Evolutionary conservation across 2,797 vertebrate species (phyloP), one percentile per base, ranked within the genome.

Genomic region (Columba guinea): DNA sequence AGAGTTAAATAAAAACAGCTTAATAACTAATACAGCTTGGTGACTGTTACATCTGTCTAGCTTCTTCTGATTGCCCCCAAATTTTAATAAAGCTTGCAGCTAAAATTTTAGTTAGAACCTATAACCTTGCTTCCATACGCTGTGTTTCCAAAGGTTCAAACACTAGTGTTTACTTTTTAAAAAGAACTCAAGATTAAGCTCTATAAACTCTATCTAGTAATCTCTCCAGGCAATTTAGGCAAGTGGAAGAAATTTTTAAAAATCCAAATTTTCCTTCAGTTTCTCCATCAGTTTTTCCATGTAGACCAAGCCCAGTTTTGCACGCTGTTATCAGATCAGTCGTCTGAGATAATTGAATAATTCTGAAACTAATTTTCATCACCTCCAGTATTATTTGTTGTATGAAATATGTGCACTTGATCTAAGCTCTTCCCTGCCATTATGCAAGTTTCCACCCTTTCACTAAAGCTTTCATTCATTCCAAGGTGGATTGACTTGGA

Each of bases 1-100:
- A 87, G 26, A 92, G 28, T 64, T 76, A 82, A 94, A 75, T 44
- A 78, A 78, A 73, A 94, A 4, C 86, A 95, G 81, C 62, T 84
- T 84, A 46, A n/a, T 84, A 79, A 63, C 41, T 35, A 68, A 62
- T 23, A 86, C 6, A 67, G 28, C 24, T 60, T 63, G 10, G 6
- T 69, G 44, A 84, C 76, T 76, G n/a, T 51, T 69, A 34, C 44
- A 46, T 46, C 19, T 0, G 3, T 35, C 44, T 80, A 35, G 48
- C n/a, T 51, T 84, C 64, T 53, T 77, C 39, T 56, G 75, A 44
- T 11, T 52, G 28, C 5, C 9, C n/a, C 14, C 32, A 68, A 60
- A 80, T 74, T 69, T 46, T 20, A 20, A 0, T 19, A 20, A 48
- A 59, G 16, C 26, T 64, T 30, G 56, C 8, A 83, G 90, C 62